A percentile compares a stretch with the other conserved stretches of the same genome.
These are phyloP conservation scores for Campaea margaritaria DNA, from an alignment of 2,888 invertebrate species.

Conservation along the genomic window DNA sequence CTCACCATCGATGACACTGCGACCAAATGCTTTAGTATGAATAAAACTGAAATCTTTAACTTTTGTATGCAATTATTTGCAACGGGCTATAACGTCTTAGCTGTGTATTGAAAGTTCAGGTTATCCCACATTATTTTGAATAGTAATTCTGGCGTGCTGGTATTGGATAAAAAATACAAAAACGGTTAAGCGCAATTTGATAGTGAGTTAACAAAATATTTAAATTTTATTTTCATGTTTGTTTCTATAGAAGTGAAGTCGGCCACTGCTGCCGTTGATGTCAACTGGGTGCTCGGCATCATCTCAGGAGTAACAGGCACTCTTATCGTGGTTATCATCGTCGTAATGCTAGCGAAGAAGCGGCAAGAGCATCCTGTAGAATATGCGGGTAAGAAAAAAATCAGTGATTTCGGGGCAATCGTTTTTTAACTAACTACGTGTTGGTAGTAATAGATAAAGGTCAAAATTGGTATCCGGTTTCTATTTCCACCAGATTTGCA, in stretches of 20 bases:
- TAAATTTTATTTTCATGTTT: not conserved
- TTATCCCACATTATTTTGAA: too few relatives aligned
- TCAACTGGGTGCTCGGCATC: slow-evolving; percentile 84
- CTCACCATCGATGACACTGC: too few relatives aligned
- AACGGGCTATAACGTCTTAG: too few relatives aligned
- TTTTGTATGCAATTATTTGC: too few relatives aligned
- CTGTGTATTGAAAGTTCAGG: too few relatives aligned
- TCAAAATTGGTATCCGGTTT: not conserved
- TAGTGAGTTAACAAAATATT: not conserved
- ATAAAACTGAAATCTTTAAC: too few relatives aligned
- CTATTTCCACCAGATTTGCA: too few relatives aligned
- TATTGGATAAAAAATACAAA: too few relatives aligned
- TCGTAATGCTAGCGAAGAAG: slow-evolving; percentile 86
- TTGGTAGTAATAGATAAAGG: not conserved
- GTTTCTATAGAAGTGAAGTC: slow-evolving; percentile 49
- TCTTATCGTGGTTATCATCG: slow-evolving; percentile 87
- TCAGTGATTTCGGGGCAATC: not conserved
- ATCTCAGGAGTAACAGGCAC: slow-evolving; percentile 89
- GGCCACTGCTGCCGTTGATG: slow-evolving; percentile 57
- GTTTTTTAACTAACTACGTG: not conserved
- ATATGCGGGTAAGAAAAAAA: slow-evolving; percentile 72
- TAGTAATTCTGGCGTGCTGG: too few relatives aligned
- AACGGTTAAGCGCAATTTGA: not conserved
- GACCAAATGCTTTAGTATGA: too few relatives aligned
- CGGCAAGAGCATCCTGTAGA: slow-evolving; percentile 81